These are phyloP conservation scores for Leptonema lineaticorne DNA, from an alignment of 1,140 invertebrate genomes.

Conservation along the genomic window DNA sequence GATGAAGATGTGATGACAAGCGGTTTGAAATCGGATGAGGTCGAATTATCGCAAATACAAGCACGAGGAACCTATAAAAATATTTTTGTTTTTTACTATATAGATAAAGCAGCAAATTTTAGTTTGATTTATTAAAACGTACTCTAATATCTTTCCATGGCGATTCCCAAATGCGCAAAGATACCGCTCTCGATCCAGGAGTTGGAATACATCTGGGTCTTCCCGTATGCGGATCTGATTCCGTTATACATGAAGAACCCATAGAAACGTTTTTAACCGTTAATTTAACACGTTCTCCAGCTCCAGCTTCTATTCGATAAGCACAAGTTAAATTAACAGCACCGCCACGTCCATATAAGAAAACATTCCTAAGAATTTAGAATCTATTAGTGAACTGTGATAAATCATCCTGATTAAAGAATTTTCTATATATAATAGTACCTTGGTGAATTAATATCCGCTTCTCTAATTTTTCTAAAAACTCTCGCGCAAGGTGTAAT, in stretches of 20 bases:
- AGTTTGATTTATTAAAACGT: too few relatives aligned
- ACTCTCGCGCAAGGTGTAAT: conserved; percentile 49
- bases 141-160: conserved; percentile 41
- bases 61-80: conserved; percentile 57
- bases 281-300: conserved; percentile 64
- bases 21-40: conserved; percentile 52
- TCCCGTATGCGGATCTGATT: conserved; percentile 70
- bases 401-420: background rate
- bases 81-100: too few relatives aligned
- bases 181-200: conserved; percentile 43
- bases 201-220: conserved; percentile 53
- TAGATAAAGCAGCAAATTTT: too few relatives aligned
- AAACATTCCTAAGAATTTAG: conserved; percentile 61
- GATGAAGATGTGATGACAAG: conserved; percentile 62
- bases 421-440: conserved; percentile 9
- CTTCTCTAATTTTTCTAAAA: conserved; percentile 47
- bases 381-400: background rate
- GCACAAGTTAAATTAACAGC: conserved; percentile 70
- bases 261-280: conserved; percentile 72
- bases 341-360: conserved; percentile 76
- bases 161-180: conserved; percentile 36
- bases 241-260: conserved; percentile 68
- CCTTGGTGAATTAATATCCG: conserved; percentile 38
- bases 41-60: conserved; percentile 69
- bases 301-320: conserved; percentile 70